Conservation (phyloP, 2,797 vertebrate species). For the Manis javanica region DNA sequence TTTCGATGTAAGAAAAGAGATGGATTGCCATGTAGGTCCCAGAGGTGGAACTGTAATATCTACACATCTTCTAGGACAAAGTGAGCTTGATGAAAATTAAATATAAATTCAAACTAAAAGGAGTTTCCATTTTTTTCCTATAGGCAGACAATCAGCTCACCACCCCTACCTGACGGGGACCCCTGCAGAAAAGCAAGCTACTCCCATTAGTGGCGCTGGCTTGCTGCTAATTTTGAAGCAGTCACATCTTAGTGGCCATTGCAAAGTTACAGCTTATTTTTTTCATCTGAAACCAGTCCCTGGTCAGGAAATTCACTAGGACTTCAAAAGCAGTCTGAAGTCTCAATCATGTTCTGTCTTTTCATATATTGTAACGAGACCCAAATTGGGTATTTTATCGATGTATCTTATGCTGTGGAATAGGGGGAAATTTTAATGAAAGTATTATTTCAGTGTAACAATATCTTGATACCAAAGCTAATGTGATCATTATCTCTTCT, state of each 20-base stretch:
- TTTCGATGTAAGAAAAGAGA: slow-evolving; percentile 56
- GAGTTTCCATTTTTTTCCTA: neutral
- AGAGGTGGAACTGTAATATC: slow-evolving; percentile 43
- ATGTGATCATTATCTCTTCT: neutral
- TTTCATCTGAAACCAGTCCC: neutral
- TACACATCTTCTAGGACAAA: slow-evolving; percentile 57
- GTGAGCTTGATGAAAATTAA: slow-evolving; percentile 58
- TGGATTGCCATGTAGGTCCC: neutral
- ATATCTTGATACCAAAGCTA: neutral
- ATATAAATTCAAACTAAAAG: slow-evolving; percentile 45
- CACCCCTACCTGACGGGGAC: neutral
- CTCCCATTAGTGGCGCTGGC: too few species aligned
- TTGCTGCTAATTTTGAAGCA: neutral
- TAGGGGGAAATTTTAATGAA: neutral
- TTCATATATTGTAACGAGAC: neutral
- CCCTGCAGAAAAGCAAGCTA: neutral
- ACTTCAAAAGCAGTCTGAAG: neutral
- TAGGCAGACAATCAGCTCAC: neutral
- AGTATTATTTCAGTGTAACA: neutral
- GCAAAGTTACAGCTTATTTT: neutral
- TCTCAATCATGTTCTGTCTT: neutral
- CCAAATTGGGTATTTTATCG: neutral
- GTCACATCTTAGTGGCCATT: neutral
- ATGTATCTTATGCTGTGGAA: neutral
- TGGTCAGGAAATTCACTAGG: neutral